Evolutionary conservation across 2,113 vertebrate genomes (phyloP).

Genomic region (Cyphomyrus discorhynchus): DNA sequence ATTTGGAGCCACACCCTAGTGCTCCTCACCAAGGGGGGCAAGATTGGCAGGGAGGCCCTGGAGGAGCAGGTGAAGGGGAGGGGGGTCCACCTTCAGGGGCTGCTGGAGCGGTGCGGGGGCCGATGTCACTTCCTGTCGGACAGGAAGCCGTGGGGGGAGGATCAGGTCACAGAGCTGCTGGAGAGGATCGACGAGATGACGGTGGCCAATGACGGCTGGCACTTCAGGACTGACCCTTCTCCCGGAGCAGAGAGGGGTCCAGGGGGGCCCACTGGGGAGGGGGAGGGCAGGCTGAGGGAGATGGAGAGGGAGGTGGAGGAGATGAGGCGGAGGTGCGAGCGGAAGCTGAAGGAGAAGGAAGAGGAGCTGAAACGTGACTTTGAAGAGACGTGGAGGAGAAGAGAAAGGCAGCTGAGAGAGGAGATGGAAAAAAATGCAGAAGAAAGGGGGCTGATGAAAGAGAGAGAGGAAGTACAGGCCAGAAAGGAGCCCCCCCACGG

Average conservation of each 20-base stretch:
- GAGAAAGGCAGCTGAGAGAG: background rate
- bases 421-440: background rate
- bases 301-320: background rate
- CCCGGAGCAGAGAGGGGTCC: background rate
- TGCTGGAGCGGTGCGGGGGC: constrained; percentile 33
- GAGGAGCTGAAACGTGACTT: background rate
- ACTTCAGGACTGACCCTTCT: background rate
- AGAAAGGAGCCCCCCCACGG: background rate
- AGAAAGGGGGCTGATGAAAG: background rate
- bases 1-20: background rate
- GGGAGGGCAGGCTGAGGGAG: background rate
- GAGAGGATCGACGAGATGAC: constrained; percentile 15
- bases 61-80: background rate
- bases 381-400: background rate
- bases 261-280: background rate
- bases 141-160: constrained; percentile 17
- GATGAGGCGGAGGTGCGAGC: background rate
- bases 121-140: constrained; percentile 28
- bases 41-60: background rate
- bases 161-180: constrained; percentile 37
- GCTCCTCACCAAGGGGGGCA: background rate
- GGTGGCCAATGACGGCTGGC: background rate
- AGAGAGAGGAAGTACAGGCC: background rate
- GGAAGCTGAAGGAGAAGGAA: background rate
- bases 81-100: constrained; percentile 35